These are phyloP conservation scores for Ctenopoma kingsleyae DNA, from an alignment of 2,797 vertebrate species.

Conservation along the genomic window DNA sequence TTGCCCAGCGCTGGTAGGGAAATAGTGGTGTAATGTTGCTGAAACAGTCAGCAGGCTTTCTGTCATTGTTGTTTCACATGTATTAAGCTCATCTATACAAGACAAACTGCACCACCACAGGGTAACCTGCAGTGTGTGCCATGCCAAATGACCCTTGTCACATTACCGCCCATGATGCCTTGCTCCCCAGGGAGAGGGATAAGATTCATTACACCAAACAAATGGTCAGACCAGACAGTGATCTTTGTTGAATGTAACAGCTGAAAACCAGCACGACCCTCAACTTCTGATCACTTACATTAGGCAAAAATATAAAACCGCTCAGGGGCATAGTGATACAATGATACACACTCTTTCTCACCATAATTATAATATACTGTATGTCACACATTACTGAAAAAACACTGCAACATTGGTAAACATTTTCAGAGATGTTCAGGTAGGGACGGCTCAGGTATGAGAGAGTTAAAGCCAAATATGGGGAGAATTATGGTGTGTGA, in stretches of 20 bases:
- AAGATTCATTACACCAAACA: slow-evolving; percentile 56
- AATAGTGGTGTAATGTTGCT: slow-evolving; percentile 17
- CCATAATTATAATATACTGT: background rate
- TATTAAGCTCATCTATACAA: slow-evolving; percentile 37
- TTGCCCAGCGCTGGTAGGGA: slow-evolving; percentile 13
- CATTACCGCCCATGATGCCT: slow-evolving; percentile 62
- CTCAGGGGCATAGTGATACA: background rate
- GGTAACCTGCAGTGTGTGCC: slow-evolving; percentile 4
- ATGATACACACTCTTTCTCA: background rate
- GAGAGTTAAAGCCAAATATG: slow-evolving; percentile 24
- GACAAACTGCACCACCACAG: slow-evolving; percentile 18
- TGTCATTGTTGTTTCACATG: slow-evolving; percentile 47
- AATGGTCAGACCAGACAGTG: slow-evolving; percentile 39
- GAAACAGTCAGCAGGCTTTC: slow-evolving; percentile 16
- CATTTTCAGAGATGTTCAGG: slow-evolving; percentile 3
- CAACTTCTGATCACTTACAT: slow-evolving; percentile 14
- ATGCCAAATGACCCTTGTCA: slow-evolving; percentile 56
- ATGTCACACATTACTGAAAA: background rate
- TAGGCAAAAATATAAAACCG: background rate
- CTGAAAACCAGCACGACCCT: slow-evolving; percentile 43
- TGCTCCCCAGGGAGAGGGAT: slow-evolving; percentile 20
- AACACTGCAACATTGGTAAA: background rate
- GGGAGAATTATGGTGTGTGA: slow-evolving; percentile 42
- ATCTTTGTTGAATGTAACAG: slow-evolving; percentile 48
- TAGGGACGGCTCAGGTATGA: slow-evolving; percentile 19